A percentile compares a stretch with the other conserved stretches of the same genome.
These are phyloP conservation scores for Drosophila pullipes DNA, from an alignment of 2,888 invertebrate species.

Conservation along the genomic window DNA sequence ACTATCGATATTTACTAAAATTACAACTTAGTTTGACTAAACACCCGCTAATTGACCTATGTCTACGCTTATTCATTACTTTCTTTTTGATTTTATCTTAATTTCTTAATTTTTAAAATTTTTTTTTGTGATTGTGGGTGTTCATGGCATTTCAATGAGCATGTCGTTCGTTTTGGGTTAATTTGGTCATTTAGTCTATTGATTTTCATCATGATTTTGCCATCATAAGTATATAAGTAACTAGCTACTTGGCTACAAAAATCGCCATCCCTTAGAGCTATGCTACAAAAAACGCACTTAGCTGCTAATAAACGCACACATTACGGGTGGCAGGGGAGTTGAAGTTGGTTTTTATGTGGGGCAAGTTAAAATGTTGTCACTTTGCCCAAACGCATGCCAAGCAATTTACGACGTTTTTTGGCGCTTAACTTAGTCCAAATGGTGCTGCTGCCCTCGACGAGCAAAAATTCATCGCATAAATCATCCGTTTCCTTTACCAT, in stretches of 20 bases:
- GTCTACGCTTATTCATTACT: constrained; percentile 47
- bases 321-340: constrained; percentile 43
- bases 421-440: constrained; percentile 90
- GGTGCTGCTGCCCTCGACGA: constrained; percentile 89
- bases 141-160: constrained; percentile 77
- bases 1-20: too few species aligned
- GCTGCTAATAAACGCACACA: constrained; percentile 80
- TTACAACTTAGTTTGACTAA: too few species aligned
- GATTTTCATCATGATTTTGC: constrained; percentile 67
- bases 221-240: constrained; percentile 49
- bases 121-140: constrained; percentile 20
- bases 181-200: constrained; percentile 79
- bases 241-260: constrained; percentile 39
- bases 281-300: constrained; percentile 60
- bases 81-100: constrained; percentile 35
- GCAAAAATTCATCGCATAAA: constrained; percentile 87
- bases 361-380: constrained; percentile 89
- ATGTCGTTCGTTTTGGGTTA: constrained; percentile 68
- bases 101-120: not conserved
- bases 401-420: constrained; percentile 89
- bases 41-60: constrained; percentile 73
- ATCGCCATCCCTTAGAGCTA: constrained; percentile 40
- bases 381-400: constrained; percentile 90
- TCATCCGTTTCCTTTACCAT: constrained; percentile 83
- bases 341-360: not conserved